A percentile compares a stretch with the other conserved stretches of the same genome.
Conservation (phyloP, 2,797 vertebrate species). For the Sebastes nivosus region DNA sequence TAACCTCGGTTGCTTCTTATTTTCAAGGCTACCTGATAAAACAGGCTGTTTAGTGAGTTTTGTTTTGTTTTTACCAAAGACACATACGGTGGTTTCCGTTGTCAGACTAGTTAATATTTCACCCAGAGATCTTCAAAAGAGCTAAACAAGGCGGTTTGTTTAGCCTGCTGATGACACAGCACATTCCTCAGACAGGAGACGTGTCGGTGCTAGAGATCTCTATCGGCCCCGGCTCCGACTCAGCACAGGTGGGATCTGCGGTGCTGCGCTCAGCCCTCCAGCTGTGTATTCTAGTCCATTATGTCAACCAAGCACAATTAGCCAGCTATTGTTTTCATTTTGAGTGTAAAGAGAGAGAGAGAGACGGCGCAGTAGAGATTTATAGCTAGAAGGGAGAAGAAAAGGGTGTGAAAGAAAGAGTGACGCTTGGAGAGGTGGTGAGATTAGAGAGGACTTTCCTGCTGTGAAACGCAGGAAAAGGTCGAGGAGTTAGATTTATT, state of each 20-base stretch:
- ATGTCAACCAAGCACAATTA: conserved; percentile 76
- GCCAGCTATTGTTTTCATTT: conserved; percentile 74
- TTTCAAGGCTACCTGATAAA: conserved; percentile 38
- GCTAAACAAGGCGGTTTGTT: conserved; percentile 62
- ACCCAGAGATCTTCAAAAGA: conserved; percentile 48
- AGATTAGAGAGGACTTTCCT: conserved; percentile 59
- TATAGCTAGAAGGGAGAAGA: conserved; percentile 55
- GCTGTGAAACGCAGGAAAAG: conserved; percentile 42
- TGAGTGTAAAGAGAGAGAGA: conserved; percentile 35
- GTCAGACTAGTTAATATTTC: conserved; percentile 54
- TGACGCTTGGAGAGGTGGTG: conserved; percentile 31
- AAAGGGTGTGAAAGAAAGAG: conserved; percentile 43
- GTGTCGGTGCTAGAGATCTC: conserved; percentile 69
- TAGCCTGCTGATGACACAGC: conserved; percentile 71
- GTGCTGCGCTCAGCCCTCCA: conserved; percentile 64
- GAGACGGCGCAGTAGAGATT: conserved; percentile 44
- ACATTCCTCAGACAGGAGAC: conserved; percentile 75
- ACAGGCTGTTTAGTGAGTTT: not conserved
- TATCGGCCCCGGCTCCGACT: conserved; percentile 53
- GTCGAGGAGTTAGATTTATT: conserved; percentile 23
- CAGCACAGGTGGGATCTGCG: conserved; percentile 74
- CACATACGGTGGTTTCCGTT: conserved; percentile 30
- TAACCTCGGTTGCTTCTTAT: conserved; percentile 29
- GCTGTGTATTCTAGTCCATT: conserved; percentile 73
- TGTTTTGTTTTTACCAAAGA: conserved; percentile 51